These are phyloP conservation scores for Octomys mimax DNA, from an alignment of 2,797 vertebrate genomes.

Conservation along the genomic window DNA sequence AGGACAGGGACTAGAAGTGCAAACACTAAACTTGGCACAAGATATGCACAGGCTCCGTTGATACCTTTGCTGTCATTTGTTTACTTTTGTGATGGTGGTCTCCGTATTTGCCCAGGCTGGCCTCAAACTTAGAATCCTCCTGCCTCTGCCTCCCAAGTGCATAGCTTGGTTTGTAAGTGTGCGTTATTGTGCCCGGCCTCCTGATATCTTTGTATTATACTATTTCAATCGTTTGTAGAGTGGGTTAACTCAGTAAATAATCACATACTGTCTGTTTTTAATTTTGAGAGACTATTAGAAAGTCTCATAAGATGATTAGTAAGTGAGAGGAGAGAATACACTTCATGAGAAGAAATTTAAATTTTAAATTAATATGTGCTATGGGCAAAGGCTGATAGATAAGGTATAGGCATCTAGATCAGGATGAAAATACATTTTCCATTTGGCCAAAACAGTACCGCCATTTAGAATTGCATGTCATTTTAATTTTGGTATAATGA, in stretches of 20 bases:
- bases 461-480: not conserved
- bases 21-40: not conserved
- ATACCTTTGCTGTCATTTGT: not conserved
- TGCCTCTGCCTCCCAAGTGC: not conserved
- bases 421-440: not conserved
- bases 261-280: conserved; percentile 22
- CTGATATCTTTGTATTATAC: not conserved
- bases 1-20: not conserved
- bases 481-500: not conserved
- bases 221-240: not conserved
- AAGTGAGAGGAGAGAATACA: not conserved
- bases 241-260: not conserved
- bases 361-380: not conserved
- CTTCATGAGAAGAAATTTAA: not conserved
- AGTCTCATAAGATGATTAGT: conserved; percentile 1
- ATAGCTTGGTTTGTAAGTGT: not conserved
- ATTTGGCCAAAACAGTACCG: not conserved
- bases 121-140: not conserved
- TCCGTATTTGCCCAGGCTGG: not conserved
- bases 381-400: not conserved
- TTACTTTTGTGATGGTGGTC: not conserved
- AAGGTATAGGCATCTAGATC: not conserved
- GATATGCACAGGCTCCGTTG: not conserved
- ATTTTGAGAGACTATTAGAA: not conserved
- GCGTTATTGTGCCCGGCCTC: no score